Conservation (phyloP, 2,888 invertebrate genomes). For the Campoplex nolae region DNA sequence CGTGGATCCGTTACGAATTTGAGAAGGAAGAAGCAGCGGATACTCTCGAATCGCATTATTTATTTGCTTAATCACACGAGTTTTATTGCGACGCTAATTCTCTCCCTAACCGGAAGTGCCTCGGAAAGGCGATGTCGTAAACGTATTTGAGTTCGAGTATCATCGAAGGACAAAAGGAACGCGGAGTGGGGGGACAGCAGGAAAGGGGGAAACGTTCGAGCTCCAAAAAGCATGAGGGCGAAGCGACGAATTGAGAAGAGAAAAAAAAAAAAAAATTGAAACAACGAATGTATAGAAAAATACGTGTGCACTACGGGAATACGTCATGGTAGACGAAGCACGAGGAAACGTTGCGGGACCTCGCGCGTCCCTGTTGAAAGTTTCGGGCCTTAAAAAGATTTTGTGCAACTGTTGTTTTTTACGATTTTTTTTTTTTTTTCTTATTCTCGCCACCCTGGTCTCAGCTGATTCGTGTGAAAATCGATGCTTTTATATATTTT, state of each 20-base stretch:
- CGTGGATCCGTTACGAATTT: too few relatives aligned
- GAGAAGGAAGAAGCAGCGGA: too few relatives aligned
- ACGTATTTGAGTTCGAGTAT: not conserved
- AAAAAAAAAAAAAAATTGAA: not conserved
- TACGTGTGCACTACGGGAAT: constrained; percentile 38
- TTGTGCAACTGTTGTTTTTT: constrained; percentile 6
- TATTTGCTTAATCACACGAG: not conserved
- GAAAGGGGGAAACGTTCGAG: not conserved
- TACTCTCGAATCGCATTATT: not conserved
- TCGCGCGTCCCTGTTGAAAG: not conserved
- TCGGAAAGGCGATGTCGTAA: not conserved
- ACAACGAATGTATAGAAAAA: not conserved
- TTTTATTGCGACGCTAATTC: not conserved
- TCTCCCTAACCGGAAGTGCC: not conserved
- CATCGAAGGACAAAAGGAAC: not conserved
- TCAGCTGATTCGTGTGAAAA: not conserved
- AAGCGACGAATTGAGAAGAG: not conserved
- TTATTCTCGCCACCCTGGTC: not conserved
- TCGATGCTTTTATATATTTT: not conserved
- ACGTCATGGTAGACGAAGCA: constrained; percentile 54
- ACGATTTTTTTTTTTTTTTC: not conserved
- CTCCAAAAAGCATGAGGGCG: not conserved
- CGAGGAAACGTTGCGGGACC: constrained; percentile 14
- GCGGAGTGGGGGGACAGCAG: not conserved
- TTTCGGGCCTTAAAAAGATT: not conserved